These are phyloP conservation scores for Phortica variegata DNA, from an alignment of 1,140 invertebrate species.

Conservation along the genomic window DNA sequence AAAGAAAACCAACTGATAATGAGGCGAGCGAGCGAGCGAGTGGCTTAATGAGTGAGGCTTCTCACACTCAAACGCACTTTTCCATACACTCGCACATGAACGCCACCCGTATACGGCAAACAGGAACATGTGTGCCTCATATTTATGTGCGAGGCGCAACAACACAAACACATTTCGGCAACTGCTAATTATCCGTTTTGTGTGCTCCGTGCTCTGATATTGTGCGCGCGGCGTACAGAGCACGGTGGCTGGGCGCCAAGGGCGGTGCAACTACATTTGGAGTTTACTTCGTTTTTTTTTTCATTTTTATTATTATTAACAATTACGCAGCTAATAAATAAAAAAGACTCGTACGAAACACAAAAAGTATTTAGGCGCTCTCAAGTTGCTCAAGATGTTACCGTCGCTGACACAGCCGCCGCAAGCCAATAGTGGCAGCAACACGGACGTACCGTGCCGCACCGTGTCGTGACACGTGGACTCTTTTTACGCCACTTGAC, in stretches of 20 bases:
- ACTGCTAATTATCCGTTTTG: slow-evolving; percentile 55
- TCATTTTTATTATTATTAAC: slow-evolving; percentile 15
- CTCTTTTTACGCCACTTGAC: slow-evolving; percentile 53
- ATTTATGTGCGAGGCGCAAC: slow-evolving; percentile 39
- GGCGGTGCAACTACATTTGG: slow-evolving; percentile 13
- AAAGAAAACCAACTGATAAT: slow-evolving; percentile 40
- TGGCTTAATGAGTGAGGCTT: slow-evolving; percentile 37
- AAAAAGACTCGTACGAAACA: too few relatives aligned
- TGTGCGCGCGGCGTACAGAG: slow-evolving; percentile 43
- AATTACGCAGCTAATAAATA: slow-evolving; percentile 37
- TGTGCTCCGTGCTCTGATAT: too few relatives aligned
- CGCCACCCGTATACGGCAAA: slow-evolving; percentile 13
- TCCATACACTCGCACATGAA: slow-evolving; percentile 2
- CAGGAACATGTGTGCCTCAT: slow-evolving; percentile 45
- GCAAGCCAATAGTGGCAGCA: slow-evolving; percentile 28
- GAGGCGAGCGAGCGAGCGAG: too few relatives aligned
- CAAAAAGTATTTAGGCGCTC: slow-evolving; percentile 23
- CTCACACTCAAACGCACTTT: slow-evolving; percentile 27
- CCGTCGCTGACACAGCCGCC: background rate
- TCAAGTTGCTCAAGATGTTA: background rate
- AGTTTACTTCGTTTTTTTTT: slow-evolving; percentile 14
- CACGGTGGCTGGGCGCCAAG: slow-evolving; percentile 30
- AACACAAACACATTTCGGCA: slow-evolving; percentile 47
- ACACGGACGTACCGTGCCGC: slow-evolving; percentile 23
- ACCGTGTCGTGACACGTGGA: slow-evolving; percentile 5